phyloP scores from a whole-genome alignment of 1,140 invertebrate species.

The Oppia nitens region DNA sequence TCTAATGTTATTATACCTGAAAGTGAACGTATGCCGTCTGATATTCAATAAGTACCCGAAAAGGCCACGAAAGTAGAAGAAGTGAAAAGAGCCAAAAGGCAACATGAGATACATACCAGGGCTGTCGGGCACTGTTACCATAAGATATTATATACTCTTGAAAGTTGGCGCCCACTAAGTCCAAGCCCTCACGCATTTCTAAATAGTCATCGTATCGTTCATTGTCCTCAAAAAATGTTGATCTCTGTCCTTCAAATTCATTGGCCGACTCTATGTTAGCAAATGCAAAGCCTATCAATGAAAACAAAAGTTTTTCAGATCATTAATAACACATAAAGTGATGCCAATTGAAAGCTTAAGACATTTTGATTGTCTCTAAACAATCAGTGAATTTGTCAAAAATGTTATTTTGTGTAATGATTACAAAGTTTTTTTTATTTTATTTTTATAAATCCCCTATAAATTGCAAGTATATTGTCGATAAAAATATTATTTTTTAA shows the following conservation, averaged over 20 bases:
- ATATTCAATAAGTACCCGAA: slow-evolving; percentile 60
- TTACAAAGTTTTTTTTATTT: too few relatives aligned
- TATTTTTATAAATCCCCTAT: too few relatives aligned
- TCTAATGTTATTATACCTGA: slow-evolving; percentile 19
- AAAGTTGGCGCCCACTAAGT: slow-evolving; percentile 53
- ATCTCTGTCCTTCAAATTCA: slow-evolving; percentile 68
- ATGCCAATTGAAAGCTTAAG: too few relatives aligned
- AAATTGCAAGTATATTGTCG: too few relatives aligned
- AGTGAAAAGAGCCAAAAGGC: slow-evolving; percentile 58
- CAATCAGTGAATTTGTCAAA: too few relatives aligned
- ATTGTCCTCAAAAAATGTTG: slow-evolving; percentile 57
- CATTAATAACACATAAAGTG: too few relatives aligned
- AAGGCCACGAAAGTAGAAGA: slow-evolving; percentile 62
- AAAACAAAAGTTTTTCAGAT: background rate
- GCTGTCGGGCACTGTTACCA: slow-evolving; percentile 54
- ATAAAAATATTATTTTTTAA: too few relatives aligned
- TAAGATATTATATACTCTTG: slow-evolving; percentile 49
- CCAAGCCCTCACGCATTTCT: slow-evolving; percentile 71
- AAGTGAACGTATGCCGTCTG: slow-evolving; percentile 65
- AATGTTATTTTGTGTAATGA: too few relatives aligned
- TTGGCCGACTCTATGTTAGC: slow-evolving; percentile 22
- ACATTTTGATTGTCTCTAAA: too few relatives aligned
- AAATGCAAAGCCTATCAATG: slow-evolving; percentile 22
- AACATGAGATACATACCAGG: slow-evolving; percentile 42
- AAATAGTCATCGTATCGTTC: slow-evolving; percentile 67